Evolutionary conservation across 2,797 vertebrate genomes (phyloP).

Genomic region (Cottoperca gobio): DNA sequence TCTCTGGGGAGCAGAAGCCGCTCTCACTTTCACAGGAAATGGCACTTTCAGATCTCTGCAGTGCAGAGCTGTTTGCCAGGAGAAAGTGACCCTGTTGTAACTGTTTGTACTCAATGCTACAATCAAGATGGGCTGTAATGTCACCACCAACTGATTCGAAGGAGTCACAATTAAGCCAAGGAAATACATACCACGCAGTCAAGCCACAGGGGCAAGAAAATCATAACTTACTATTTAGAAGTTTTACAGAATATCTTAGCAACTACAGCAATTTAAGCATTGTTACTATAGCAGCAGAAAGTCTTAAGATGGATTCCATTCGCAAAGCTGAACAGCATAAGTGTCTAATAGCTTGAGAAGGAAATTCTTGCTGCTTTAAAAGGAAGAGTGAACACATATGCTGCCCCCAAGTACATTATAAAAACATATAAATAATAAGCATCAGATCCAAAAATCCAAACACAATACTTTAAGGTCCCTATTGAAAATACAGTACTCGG

Average conservation of each 20-base stretch:
- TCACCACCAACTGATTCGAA: conserved; percentile 31
- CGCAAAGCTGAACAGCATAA: conserved; percentile 25
- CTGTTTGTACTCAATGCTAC: conserved; percentile 39
- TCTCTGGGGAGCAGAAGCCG: conserved; percentile 66
- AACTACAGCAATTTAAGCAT: conserved; percentile 41
- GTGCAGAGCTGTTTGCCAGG: conserved; percentile 41
- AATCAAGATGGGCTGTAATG: conserved; percentile 50
- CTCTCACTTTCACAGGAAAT: conserved; percentile 78
- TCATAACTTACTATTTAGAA: conserved; percentile 28
- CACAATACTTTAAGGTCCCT: conserved; percentile 38
- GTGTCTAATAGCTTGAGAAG: conserved; percentile 24
- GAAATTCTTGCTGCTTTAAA: conserved; percentile 43
- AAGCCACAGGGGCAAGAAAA: conserved; percentile 34
- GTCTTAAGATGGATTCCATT: conserved; percentile 32
- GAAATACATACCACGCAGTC: conserved; percentile 17
- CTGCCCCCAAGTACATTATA: conserved; percentile 40
- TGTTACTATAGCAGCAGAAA: conserved; percentile 65
- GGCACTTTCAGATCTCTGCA: conserved; percentile 70
- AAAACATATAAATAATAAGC: conserved; percentile 32
- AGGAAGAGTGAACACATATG: conserved; percentile 31
- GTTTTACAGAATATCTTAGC: conserved; percentile 52
- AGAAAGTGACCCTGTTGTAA: conserved; percentile 70
- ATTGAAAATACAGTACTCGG: conserved; percentile 30
- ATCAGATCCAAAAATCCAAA: conserved; percentile 25
- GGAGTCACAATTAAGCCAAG: conserved; percentile 31